A percentile compares a stretch with the other conserved stretches of the same genome.
Evolutionary conservation across 2,113 vertebrate genomes (phyloP).

Genomic region (Thomomys bottae): DNA sequence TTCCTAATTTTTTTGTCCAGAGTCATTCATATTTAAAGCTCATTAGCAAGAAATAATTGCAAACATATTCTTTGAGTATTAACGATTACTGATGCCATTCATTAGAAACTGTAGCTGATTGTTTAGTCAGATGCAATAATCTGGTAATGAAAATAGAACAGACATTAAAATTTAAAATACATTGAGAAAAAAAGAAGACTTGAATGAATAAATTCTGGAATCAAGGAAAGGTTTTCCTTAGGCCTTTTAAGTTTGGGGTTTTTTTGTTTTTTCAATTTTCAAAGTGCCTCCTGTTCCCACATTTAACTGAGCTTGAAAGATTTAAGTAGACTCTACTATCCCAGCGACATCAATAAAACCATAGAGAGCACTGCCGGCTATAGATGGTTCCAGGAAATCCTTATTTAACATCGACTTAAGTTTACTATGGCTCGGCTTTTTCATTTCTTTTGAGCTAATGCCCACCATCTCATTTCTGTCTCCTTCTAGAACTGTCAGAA

Average conservation of each 20-base stretch:
- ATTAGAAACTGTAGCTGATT: slow-evolving; percentile 38
- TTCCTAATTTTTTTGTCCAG: slow-evolving; percentile 48
- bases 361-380: slow-evolving; percentile 17
- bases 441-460: slow-evolving; percentile 72
- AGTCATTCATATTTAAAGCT: slow-evolving; percentile 51
- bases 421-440: slow-evolving; percentile 37
- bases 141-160: slow-evolving; percentile 43
- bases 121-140: slow-evolving; percentile 50
- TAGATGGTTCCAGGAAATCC: slow-evolving; percentile 62
- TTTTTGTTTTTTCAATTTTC: background rate
- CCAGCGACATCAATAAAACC: slow-evolving; percentile 56
- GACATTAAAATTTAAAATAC: slow-evolving; percentile 60
- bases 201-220: background rate
- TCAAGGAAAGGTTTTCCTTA: background rate
- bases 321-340: slow-evolving; percentile 19
- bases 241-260: background rate
- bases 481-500: slow-evolving; percentile 71
- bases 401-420: slow-evolving; percentile 72
- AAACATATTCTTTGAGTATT: slow-evolving; percentile 48
- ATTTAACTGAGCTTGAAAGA: slow-evolving; percentile 61
- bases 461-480: slow-evolving; percentile 67
- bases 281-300: background rate
- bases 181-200: slow-evolving; percentile 39
- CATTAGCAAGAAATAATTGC: slow-evolving; percentile 38
- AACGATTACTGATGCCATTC: slow-evolving; percentile 38